Evolutionary conservation across 2,113 vertebrate genomes (phyloP), one percentile per base, ranked within the genome.

Genomic region (Sminthopsis crassicaudata): DNA sequence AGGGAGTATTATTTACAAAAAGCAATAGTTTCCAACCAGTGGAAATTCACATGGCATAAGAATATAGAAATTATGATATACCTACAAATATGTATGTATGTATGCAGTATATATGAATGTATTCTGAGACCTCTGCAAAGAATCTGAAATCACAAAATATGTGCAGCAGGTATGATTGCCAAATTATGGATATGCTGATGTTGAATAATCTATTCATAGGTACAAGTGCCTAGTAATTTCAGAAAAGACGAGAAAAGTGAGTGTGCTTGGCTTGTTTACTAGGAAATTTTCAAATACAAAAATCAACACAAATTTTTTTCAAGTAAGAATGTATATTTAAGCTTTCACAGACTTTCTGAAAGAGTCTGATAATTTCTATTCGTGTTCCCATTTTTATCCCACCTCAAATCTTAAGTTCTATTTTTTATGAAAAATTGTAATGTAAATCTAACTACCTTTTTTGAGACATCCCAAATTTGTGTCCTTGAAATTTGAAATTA

Each of bases 331-430:
- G 94, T 53, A 76, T 97, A 97, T 91, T 93, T 97, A 98, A 96
- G 93, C 96, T 98, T 97, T 94, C 96, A 94, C 60, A 95, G 94
- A 93, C 91, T 95, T 97, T 97, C 90, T 97, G 92, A 97, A 98
- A 96, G 96, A 92, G 52, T 97, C 96, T 92, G 91, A n/a, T 95
- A 55, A 96, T 98, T 94, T 97, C 89, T 97, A 52, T 95, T 98
- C 98, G 94, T 97, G 76, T 96, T 98, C 48, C 90, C 95, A 90
- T 92, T 96, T 94, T 42, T 84, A 98, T 97, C 98, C 97, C 98
- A 97, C 98, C 98, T 98, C 98, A 98, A 97, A 98, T 98, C 96
- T 92, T 89, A 96, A 96, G 91, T 97, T 97, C 96, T 98, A 22
- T 97, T 97, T 97, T 97, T 97, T 95, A 93, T 90, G 92, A 98